These are phyloP conservation scores for Agrilus cyanescens DNA, from an alignment of 2,888 invertebrate species.

Conservation along the genomic window DNA sequence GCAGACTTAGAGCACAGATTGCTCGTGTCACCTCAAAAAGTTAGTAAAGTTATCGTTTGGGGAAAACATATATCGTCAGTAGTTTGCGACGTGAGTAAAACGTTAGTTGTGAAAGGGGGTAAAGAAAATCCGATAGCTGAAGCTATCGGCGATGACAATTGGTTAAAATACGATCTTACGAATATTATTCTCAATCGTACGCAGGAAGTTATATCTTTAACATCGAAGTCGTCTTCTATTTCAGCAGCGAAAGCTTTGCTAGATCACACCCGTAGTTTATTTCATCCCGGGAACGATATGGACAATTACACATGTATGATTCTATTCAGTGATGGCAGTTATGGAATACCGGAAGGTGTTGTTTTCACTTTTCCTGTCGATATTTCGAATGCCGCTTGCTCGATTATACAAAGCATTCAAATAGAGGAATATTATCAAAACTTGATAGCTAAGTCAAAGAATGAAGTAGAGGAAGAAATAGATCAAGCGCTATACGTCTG, in stretches of 20 bases:
- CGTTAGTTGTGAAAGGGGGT: slow-evolving; percentile 44
- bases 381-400: no score
- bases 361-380: slow-evolving; percentile 84
- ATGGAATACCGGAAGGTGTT: slow-evolving; percentile 71
- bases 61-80: slow-evolving; percentile 96
- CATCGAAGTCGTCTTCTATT: slow-evolving; percentile 92
- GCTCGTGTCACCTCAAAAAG: slow-evolving; percentile 55
- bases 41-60: slow-evolving; percentile 87
- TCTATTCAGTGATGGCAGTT: slow-evolving; percentile 84
- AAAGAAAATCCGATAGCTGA: slow-evolving; percentile 46
- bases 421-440: no score
- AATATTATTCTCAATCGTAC: slow-evolving; percentile 87
- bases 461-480: no score
- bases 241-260: slow-evolving; percentile 95
- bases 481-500: no score
- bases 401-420: no score
- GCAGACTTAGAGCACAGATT: slow-evolving; percentile 77
- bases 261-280: slow-evolving; percentile 92
- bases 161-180: slow-evolving; percentile 67
- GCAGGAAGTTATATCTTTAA: slow-evolving; percentile 84
- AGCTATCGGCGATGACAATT: slow-evolving; percentile 64
- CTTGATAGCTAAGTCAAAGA: no score
- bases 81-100: slow-evolving; percentile 77
- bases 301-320: slow-evolving; percentile 83
- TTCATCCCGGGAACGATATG: slow-evolving; percentile 56